Percentiles rank a stretch among this genome's conserved stretches.
Evolutionary conservation across 2,113 vertebrate genomes (phyloP).

Genomic region (Ptychochromis oligacanthus): DNA sequence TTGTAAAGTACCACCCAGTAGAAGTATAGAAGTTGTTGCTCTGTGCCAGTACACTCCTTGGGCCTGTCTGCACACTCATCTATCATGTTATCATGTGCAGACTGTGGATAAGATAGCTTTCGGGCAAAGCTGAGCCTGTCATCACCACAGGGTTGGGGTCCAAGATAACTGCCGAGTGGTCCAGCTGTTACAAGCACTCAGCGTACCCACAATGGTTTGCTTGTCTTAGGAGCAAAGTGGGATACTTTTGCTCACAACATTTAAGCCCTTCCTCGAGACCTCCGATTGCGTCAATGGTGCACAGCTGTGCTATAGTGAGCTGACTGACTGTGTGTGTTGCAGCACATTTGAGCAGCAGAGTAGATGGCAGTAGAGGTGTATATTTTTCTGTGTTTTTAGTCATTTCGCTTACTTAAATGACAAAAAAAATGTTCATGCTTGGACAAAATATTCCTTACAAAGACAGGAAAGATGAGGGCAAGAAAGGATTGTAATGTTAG

Average conservation of each 20-base stretch:
- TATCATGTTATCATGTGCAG: slow-evolving; percentile 55
- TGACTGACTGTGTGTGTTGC: not conserved
- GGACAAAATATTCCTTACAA: not conserved
- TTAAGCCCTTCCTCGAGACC: slow-evolving; percentile 46
- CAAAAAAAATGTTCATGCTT: not conserved
- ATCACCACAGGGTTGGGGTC: slow-evolving; percentile 45
- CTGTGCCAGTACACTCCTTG: slow-evolving; percentile 9
- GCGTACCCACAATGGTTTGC: slow-evolving; percentile 55
- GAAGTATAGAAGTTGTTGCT: not conserved
- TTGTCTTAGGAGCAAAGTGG: slow-evolving; percentile 49
- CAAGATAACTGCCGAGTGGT: slow-evolving; percentile 55
- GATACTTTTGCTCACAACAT: slow-evolving; percentile 31
- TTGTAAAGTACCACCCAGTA: slow-evolving; percentile 13
- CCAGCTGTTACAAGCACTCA: slow-evolving; percentile 71
- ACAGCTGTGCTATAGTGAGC: slow-evolving; percentile 57
- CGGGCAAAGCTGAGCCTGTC: slow-evolving; percentile 66
- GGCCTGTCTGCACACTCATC: slow-evolving; percentile 46
- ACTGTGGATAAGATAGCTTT: slow-evolving; percentile 48
- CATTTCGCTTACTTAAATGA: not conserved
- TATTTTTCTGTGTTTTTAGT: not conserved
- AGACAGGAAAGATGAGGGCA: not conserved
- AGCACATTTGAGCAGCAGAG: not conserved
- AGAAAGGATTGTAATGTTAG: not conserved
- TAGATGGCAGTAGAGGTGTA: not conserved
- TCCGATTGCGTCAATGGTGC: slow-evolving; percentile 35